These are phyloP conservation scores for Alentia gelatinosa DNA, from an alignment of 2,888 invertebrate genomes.

Conservation along the genomic window DNA sequence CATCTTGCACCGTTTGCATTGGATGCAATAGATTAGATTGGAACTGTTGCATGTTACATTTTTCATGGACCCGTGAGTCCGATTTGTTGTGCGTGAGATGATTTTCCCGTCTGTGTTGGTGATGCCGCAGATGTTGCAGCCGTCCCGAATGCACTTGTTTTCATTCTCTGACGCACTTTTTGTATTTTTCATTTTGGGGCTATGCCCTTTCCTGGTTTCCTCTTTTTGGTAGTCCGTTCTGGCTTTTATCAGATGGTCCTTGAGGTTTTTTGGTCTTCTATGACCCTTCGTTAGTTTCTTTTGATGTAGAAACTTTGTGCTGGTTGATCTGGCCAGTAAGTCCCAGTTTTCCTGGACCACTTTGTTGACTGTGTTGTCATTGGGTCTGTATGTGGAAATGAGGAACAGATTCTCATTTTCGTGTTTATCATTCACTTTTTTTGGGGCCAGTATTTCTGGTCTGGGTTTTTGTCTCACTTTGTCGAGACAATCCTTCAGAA, in stretches of 20 bases:
- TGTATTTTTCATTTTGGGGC: too few species aligned
- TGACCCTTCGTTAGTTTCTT: neutral
- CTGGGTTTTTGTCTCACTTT: neutral
- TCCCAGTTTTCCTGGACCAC: neutral
- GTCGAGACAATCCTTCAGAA: neutral
- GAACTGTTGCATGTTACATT: neutral
- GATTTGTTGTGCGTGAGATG: neutral
- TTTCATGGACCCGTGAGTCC: neutral
- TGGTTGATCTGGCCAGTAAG: neutral
- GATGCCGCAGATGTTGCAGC: neutral
- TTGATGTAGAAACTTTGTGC: neutral
- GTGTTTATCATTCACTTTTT: neutral
- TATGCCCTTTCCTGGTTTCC: too few species aligned
- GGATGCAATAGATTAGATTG: neutral
- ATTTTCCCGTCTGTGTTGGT: neutral
- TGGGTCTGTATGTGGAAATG: neutral
- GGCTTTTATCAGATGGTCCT: neutral
- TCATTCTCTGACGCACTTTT: neutral
- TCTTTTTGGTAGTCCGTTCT: neutral
- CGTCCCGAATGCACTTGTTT: neutral
- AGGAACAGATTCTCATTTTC: neutral
- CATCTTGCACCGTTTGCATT: neutral
- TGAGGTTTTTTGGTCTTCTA: neutral
- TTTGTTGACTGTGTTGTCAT: neutral
- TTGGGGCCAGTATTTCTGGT: neutral